phyloP scores from a whole-genome alignment of 2,888 invertebrate species.

The Drosophila silvestris region DNA sequence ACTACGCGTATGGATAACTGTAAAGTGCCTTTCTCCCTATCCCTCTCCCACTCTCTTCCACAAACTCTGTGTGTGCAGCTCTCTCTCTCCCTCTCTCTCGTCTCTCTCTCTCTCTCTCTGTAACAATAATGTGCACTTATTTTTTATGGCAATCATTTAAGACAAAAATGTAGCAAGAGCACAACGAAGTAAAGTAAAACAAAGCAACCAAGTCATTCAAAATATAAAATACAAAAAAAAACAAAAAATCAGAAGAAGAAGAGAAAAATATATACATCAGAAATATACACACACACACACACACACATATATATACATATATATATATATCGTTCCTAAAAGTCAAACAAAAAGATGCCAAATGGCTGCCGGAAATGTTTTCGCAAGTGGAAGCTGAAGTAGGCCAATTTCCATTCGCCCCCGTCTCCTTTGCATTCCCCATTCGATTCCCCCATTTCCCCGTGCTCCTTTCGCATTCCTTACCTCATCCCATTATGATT shows the following conservation, averaged over 20 bases:
- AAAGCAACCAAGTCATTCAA: constrained; percentile 62
- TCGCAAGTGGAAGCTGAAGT: constrained; percentile 58
- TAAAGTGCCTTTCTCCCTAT: constrained; percentile 64
- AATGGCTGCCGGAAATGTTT: constrained; percentile 73
- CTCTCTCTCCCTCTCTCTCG: background rate
- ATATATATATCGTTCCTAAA: constrained; percentile 36
- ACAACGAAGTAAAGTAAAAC: constrained; percentile 65
- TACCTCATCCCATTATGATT: constrained; percentile 14
- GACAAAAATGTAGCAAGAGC: constrained; percentile 74
- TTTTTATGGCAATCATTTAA: constrained; percentile 81
- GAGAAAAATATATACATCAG: background rate
- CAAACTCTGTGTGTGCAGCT: constrained; percentile 1
- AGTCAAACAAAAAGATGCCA: constrained; percentile 48
- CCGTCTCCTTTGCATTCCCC: background rate
- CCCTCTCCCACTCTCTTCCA: background rate
- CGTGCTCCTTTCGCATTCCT: constrained; percentile 1
- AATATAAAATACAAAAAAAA: constrained; percentile 3
- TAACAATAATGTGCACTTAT: constrained; percentile 80
- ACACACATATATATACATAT: constrained; percentile 3
- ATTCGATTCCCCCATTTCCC: background rate
- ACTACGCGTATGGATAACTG: constrained; percentile 80
- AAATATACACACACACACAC: background rate
- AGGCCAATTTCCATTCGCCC: constrained; percentile 44
- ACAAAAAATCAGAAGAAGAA: background rate
- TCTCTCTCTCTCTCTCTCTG: constrained; percentile 26